Base-by-base conservation (phyloP, 2,113 vertebrate genomes). In the Vulpes ferrilata region DNA sequence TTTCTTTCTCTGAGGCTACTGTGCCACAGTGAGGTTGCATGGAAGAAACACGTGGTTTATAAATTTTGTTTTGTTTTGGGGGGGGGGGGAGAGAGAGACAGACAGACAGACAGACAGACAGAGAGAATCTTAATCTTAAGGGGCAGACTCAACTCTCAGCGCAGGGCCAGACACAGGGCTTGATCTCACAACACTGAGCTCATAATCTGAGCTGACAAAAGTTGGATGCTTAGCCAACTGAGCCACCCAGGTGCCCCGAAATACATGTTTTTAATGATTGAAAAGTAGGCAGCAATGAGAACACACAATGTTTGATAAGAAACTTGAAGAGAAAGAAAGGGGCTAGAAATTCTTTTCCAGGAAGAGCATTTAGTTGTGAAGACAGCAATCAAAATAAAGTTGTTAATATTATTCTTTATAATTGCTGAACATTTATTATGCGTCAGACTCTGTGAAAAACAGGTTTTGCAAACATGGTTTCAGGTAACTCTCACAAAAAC, bases 401-500 rank as follows among this genome's bases (percentile, higher is more conserved):
- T 15, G 27, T 11, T 84, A 51, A 76, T 59, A 85, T 38, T 88
- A 88, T 71, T 96, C 96, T 95, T 82, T 59, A 82, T 82, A 95
- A 96, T 96, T 65, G 88, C 71, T 62, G 78, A 88, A 59, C 59
- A 73, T 73, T 76, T 85, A n/a, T 32, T 35, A 55, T 78, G 32
- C 78, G 59, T 22, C 71, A 22, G 69, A 53, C 20, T 90, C 27
- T 27, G 10, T 69, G 23, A 43, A 88, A 57, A 88, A 57, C 51
- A 71, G 60, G 5, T 65, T 96, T 87, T 90, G 10, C 30, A 84
- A 90, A 93, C 15, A 23, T 57, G 73, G 30, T 57, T 92, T 90
- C 22, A 51, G 74, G 89, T 92, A n/a, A 84, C 27, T 27, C 20
- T 92, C 53, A 30, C 15, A 69, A 93, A 90, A 90, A 11, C 19